Evolutionary conservation across 1,140 invertebrate species (phyloP), one percentile per base, ranked within the genome.

Genomic region (Papilio glaucus): DNA sequence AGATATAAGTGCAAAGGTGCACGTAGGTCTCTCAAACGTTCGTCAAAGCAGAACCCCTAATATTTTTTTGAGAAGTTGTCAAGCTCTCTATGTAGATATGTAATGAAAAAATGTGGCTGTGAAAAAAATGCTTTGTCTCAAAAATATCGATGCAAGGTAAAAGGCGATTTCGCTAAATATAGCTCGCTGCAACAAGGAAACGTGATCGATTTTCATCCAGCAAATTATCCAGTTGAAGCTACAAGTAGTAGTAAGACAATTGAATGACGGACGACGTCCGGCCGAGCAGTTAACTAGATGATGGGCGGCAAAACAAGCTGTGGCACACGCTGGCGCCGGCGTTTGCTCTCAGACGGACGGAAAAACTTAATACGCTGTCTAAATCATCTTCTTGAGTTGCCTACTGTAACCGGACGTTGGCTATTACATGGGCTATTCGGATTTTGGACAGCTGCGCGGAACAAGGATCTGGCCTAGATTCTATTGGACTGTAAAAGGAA

Each of bases 241-340:
- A 10, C 39, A 65, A 63, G 33, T 29, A 62, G 60, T 37, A 37
- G 60, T 62, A 63, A 65, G 62, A 65, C 62, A 65, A 65, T 65
- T 65, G 62, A 65, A 65, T 41, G 62, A 65, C 62, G 62, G 62
- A 12, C 37, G 62, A 21, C 62, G n/a, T 65, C 62, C 62, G 62
- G 62, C 62, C 7, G 4, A 37, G 33, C n/a, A 65, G 33, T 38
- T 65, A 65, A 65, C 10, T 39, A 29, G 37, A 65, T 65, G 33
- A 65, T 65, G 33, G 37, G 9, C 33, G 29, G 33, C 4, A 4
- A 39, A 21, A 53, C 45, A 13, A 18, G 45, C 29, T 21, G 37
- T n/a, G 62, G 18, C n/a, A 12, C 62, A 12, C 13, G 29, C n/a
- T 65, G 15, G 62, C 62, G 62, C 62, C 62, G 62, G 62, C 62